Evolutionary conservation across 2,797 vertebrate species (phyloP).

Genomic region (Helostoma temminkii): DNA sequence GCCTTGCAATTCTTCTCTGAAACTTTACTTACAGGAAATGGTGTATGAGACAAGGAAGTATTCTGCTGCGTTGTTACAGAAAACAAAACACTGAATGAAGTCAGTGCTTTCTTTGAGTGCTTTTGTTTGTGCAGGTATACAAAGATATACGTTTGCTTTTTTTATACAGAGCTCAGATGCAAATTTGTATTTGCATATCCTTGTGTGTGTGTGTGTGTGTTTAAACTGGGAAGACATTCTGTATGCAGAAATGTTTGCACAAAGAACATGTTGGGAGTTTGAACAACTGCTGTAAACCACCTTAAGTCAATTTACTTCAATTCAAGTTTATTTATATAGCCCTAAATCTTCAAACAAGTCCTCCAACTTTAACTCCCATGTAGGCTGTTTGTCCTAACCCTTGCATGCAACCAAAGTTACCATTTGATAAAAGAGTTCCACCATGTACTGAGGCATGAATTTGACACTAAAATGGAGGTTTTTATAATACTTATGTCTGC

Average conservation of each 20-base stretch:
- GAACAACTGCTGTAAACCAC: slow-evolving; percentile 7
- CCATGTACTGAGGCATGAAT: no score
- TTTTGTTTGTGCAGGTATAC: slow-evolving; percentile 4
- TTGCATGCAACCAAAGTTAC: no score
- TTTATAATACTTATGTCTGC: no score
- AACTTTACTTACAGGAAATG: background rate
- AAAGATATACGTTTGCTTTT: slow-evolving; percentile 8
- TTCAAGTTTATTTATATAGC: no score
- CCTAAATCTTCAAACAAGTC: slow-evolving; percentile 3
- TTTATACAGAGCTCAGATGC: background rate
- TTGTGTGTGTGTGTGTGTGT: background rate
- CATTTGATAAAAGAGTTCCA: no score
- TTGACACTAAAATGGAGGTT: no score
- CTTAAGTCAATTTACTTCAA: slow-evolving; percentile 1
- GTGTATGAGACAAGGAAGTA: no score
- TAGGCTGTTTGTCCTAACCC: no score
- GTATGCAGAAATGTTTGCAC: slow-evolving; percentile 15
- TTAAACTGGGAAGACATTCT: background rate
- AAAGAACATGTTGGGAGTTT: slow-evolving; percentile 3
- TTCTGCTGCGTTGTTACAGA: background rate
- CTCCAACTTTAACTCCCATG: no score
- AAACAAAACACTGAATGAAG: background rate
- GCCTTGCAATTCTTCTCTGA: slow-evolving; percentile 4
- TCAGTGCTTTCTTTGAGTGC: background rate
- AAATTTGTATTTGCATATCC: slow-evolving; percentile 3